Conservation (phyloP, 2,888 invertebrate genomes). For the Lepidocyrtinus sp. region DNA sequence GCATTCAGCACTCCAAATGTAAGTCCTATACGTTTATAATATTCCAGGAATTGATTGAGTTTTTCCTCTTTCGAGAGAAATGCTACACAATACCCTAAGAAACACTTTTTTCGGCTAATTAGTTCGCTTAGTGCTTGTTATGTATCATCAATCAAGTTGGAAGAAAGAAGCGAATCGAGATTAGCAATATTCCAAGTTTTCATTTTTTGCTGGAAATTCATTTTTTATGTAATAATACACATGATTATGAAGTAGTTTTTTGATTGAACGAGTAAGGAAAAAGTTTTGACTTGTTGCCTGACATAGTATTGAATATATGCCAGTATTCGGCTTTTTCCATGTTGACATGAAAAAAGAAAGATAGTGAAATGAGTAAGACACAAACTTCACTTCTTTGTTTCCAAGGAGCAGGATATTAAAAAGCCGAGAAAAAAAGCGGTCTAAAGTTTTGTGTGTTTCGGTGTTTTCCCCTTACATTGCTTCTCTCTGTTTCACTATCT, state of each 20-base stretch:
- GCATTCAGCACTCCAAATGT: no score
- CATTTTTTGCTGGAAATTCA: no score
- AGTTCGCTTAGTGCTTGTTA: constrained; percentile 3
- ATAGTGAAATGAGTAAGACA: constrained; percentile 1
- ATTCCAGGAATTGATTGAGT: no score
- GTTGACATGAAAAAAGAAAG: constrained; percentile 7
- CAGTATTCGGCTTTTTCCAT: constrained; percentile 6
- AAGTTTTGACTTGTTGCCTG: constrained; percentile 6
- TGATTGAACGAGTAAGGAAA: background rate
- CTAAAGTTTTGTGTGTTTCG: no score
- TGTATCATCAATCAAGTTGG: background rate
- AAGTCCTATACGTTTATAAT: no score
- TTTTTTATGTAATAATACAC: no score
- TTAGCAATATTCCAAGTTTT: no score
- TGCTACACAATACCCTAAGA: background rate
- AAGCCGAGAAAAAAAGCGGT: no score
- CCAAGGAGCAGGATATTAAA: no score
- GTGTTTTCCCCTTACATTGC: background rate
- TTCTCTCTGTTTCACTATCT: background rate
- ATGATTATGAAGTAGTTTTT: background rate
- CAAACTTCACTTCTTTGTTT: no score
- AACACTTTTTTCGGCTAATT: constrained; percentile 19
- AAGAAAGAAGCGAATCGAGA: background rate
- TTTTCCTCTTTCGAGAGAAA: background rate
- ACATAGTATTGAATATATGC: constrained; percentile 7